Evolutionary conservation across 1,140 invertebrate genomes (phyloP).

Genomic region (Colletes gigas): DNA sequence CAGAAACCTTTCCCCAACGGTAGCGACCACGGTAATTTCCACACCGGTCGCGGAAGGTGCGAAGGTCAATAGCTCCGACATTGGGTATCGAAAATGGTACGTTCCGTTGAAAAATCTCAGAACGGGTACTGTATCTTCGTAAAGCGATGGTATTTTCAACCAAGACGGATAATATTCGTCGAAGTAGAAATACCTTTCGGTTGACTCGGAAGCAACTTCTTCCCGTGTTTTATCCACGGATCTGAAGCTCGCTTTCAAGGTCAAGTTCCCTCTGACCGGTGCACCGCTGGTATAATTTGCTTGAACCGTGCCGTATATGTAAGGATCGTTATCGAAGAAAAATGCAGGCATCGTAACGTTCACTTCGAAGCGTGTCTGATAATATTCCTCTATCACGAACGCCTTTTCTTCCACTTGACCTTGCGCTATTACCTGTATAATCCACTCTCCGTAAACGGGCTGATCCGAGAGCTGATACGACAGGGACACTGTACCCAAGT

Average conservation of each 20-base stretch:
- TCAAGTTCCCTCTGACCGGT: slow-evolving; percentile 92
- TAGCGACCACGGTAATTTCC: slow-evolving; percentile 93
- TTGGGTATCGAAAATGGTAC: slow-evolving; percentile 87
- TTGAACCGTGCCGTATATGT: slow-evolving; percentile 91
- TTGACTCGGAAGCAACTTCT: slow-evolving; percentile 69
- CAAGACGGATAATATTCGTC: slow-evolving; percentile 90
- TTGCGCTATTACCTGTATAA: slow-evolving; percentile 92
- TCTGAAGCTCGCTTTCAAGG: slow-evolving; percentile 88
- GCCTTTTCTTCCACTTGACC: slow-evolving; percentile 92
- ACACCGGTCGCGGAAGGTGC: slow-evolving; percentile 87
- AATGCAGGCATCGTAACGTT: slow-evolving; percentile 98
- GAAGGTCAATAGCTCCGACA: slow-evolving; percentile 87
- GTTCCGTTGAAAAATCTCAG: slow-evolving; percentile 92
- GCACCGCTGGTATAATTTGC: slow-evolving; percentile 96
- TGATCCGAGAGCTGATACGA: slow-evolving; percentile 95
- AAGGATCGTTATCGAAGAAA: slow-evolving; percentile 92
- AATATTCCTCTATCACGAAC: slow-evolving; percentile 96
- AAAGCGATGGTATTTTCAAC: slow-evolving; percentile 83
- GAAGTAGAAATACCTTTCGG: slow-evolving; percentile 89
- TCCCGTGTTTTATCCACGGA: slow-evolving; percentile 82
- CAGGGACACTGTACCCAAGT: slow-evolving; percentile 94
- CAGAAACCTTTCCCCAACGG: slow-evolving; percentile 94
- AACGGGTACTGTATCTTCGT: slow-evolving; percentile 83
- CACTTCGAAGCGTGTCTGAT: slow-evolving; percentile 95
- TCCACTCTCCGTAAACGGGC: slow-evolving; percentile 95